phyloP scores from a whole-genome alignment of 2,113 vertebrate genomes.

The Candoia aspera region DNA sequence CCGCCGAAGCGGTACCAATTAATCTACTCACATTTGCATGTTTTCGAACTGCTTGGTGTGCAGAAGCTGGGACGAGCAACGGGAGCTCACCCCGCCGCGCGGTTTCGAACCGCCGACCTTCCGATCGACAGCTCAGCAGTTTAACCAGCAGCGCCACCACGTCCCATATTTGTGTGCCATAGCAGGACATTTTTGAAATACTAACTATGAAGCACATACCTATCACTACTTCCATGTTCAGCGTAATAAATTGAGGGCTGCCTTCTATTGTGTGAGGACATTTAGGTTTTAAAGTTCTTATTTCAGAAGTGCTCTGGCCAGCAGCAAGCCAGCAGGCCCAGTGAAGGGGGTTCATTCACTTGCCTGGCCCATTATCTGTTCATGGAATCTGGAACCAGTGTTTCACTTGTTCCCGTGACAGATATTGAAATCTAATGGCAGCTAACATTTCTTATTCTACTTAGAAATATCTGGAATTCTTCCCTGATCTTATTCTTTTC shows the following conservation, averaged over 20 bases:
- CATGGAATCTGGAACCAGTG: background rate
- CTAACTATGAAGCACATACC: background rate
- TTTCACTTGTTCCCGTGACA: background rate
- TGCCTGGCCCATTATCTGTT: background rate
- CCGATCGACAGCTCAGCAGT: no score
- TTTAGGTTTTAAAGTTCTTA: background rate
- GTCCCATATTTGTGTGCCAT: background rate
- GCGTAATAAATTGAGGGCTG: background rate
- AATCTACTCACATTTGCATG: no score
- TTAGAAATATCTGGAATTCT: background rate
- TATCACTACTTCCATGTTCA: background rate
- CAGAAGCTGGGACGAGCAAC: no score
- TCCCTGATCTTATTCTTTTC: background rate
- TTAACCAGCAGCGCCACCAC: no score
- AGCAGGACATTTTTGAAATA: constrained; percentile 1
- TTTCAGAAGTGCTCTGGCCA: background rate
- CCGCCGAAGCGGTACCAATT: no score
- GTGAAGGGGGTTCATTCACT: background rate
- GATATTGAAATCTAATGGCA: background rate
- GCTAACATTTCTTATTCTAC: background rate
- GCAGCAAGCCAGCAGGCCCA: background rate
- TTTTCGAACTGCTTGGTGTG: no score
- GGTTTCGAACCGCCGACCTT: no score
- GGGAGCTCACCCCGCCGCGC: no score
- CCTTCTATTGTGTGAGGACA: background rate